These are phyloP conservation scores for Diglossa cyanea DNA, from an alignment of 2,797 vertebrate species.

Conservation along the genomic window DNA sequence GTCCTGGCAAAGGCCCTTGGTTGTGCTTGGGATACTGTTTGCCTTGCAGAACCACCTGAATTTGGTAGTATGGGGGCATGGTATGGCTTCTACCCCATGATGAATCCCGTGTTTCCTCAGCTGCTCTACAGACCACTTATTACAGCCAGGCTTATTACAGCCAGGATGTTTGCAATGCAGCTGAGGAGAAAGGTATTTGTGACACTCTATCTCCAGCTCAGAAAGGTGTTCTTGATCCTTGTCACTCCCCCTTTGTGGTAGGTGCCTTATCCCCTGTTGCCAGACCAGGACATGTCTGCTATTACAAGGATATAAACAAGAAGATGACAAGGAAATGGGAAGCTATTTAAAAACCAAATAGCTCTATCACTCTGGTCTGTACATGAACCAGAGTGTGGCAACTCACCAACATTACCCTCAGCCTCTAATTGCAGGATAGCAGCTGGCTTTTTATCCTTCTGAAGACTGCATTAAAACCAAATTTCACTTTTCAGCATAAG, in stretches of 20 bases:
- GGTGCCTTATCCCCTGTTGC: not conserved
- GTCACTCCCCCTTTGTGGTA: not conserved
- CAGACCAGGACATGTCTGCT: not conserved
- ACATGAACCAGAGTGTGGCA: not conserved
- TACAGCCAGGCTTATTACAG: not conserved
- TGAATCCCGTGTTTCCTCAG: not conserved
- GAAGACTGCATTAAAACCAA: not conserved
- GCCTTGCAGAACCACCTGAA: not conserved
- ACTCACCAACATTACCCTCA: not conserved
- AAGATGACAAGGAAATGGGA: not conserved
- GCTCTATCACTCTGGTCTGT: accelerated
- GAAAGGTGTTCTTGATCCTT: not conserved
- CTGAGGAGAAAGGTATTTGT: not conserved
- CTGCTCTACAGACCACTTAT: not conserved
- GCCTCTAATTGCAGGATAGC: not conserved
- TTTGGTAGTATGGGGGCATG: not conserved
- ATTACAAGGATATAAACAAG: not conserved
- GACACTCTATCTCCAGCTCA: not conserved
- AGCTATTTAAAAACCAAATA: not conserved
- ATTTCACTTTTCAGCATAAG: not conserved
- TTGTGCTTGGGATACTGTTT: not conserved
- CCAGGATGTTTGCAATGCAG: not conserved
- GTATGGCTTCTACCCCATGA: not conserved
- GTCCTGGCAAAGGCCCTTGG: not conserved
- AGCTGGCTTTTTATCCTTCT: not conserved